phyloP scores from a whole-genome alignment of 2,113 vertebrate genomes.

The Elephas maximus region DNA sequence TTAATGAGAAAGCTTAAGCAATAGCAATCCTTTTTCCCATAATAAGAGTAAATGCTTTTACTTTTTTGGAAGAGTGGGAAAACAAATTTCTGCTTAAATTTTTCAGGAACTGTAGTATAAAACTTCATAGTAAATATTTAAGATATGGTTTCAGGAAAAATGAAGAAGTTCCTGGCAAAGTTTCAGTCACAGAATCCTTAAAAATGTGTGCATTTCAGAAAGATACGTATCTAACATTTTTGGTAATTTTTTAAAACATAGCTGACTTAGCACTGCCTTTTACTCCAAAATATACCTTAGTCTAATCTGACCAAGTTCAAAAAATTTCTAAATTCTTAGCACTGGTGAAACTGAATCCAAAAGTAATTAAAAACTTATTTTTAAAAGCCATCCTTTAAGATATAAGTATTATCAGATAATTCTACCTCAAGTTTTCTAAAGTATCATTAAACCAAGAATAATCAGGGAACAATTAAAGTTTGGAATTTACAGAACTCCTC shows the following conservation, averaged over 20 bases:
- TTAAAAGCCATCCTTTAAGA: slow-evolving; percentile 21
- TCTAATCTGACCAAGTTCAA: slow-evolving; percentile 25
- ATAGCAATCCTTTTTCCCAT: neutral
- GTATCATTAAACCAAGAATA: neutral
- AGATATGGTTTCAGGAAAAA: slow-evolving; percentile 51
- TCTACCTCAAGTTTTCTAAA: slow-evolving; percentile 30
- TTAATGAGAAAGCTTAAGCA: slow-evolving; percentile 18
- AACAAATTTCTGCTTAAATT: neutral
- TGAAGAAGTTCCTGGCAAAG: slow-evolving; percentile 38
- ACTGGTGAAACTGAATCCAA: slow-evolving; percentile 14
- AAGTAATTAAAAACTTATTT: slow-evolving; percentile 12
- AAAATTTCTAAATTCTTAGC: slow-evolving; percentile 47
- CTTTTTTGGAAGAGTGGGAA: rapidly evolving
- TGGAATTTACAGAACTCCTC: slow-evolving; percentile 4
- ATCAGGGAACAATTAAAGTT: neutral
- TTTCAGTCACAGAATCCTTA: slow-evolving; percentile 27
- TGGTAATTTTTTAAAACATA: neutral
- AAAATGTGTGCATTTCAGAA: slow-evolving; percentile 59
- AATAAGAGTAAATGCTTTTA: neutral
- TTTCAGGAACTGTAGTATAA: slow-evolving; percentile 6
- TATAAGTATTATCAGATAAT: slow-evolving; percentile 42
- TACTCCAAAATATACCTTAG: slow-evolving; percentile 33
- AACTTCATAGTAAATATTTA: slow-evolving; percentile 55
- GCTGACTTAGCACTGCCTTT: neutral
- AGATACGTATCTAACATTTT: neutral